Conservation (phyloP, 1,140 invertebrate genomes). For the Megathymus violae region DNA sequence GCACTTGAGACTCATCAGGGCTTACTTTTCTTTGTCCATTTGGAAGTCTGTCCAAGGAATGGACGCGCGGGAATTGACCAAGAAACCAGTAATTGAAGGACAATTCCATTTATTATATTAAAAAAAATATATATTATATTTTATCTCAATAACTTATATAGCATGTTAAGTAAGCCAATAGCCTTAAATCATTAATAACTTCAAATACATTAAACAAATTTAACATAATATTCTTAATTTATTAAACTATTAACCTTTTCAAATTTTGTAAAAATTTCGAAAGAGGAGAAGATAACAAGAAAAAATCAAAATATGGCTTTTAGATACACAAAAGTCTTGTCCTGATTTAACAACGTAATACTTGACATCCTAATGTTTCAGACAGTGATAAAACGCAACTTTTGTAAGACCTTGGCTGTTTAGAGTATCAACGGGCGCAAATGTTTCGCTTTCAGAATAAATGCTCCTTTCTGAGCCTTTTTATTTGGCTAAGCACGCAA, state of each 20-base stretch:
- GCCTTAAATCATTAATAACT: too few species aligned
- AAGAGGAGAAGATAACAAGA: too few species aligned
- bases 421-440: conserved; percentile 43
- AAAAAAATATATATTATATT: background rate
- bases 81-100: background rate
- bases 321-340: background rate
- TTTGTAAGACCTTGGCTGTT: conserved; percentile 50
- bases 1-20: conserved; percentile 44
- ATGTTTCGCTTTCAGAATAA: conserved; percentile 46
- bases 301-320: too few species aligned
- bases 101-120: background rate
- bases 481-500: conserved; percentile 48
- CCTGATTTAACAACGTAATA: background rate
- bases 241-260: too few species aligned
- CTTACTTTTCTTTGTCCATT: conserved; percentile 51
- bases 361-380: conserved; percentile 24
- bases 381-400: conserved; percentile 55
- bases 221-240: too few species aligned
- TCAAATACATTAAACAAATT: too few species aligned
- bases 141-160: too few species aligned
- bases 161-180: too few species aligned
- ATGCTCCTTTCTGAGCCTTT: conserved; percentile 49
- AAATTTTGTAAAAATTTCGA: too few species aligned
- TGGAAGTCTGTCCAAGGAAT: conserved; percentile 43
- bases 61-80: conserved; percentile 31